Evolutionary conservation across 2,888 invertebrate species (phyloP).

Genomic region (Eurytoma californica): DNA sequence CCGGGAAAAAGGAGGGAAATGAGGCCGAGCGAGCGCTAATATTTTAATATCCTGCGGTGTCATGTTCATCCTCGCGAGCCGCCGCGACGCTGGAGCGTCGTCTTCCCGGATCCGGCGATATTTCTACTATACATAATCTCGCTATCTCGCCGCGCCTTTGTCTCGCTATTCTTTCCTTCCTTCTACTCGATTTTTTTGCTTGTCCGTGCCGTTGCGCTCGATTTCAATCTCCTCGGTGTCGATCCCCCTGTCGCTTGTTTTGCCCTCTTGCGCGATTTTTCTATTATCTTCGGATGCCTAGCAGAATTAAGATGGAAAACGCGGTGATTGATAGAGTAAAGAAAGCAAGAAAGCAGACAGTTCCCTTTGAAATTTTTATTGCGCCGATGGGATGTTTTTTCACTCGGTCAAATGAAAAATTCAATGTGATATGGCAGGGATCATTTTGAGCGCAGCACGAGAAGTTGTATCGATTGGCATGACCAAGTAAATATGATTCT

Average conservation of each 20-base stretch:
- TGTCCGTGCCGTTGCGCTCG: slow-evolving; percentile 20
- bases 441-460: slow-evolving; percentile 8
- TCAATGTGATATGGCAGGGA: slow-evolving; percentile 16
- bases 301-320: slow-evolving; percentile 30
- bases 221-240: slow-evolving; percentile 39
- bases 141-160: slow-evolving; percentile 22
- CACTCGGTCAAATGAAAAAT: slow-evolving; percentile 25
- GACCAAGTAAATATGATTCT: slow-evolving; percentile 5
- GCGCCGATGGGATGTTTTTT: neutral
- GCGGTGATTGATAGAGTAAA: slow-evolving; percentile 29
- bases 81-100: slow-evolving; percentile 53
- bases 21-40: slow-evolving; percentile 59
- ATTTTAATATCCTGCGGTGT: slow-evolving; percentile 69
- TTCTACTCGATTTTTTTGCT: slow-evolving; percentile 10
- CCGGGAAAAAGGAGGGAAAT: slow-evolving; percentile 23
- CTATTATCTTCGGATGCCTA: slow-evolving; percentile 43
- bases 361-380: slow-evolving; percentile 35
- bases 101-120: slow-evolving; percentile 17
- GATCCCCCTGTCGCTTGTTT: slow-evolving; percentile 17
- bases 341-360: neutral
- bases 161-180: slow-evolving; percentile 1
- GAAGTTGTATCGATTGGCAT: neutral
- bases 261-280: slow-evolving; percentile 31
- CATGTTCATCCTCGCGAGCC: slow-evolving; percentile 63
- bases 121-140: neutral